A percentile compares a stretch with the other conserved stretches of the same genome.
phyloP scores from a whole-genome alignment of 1,140 invertebrate species.

The Drosophila auraria region DNA sequence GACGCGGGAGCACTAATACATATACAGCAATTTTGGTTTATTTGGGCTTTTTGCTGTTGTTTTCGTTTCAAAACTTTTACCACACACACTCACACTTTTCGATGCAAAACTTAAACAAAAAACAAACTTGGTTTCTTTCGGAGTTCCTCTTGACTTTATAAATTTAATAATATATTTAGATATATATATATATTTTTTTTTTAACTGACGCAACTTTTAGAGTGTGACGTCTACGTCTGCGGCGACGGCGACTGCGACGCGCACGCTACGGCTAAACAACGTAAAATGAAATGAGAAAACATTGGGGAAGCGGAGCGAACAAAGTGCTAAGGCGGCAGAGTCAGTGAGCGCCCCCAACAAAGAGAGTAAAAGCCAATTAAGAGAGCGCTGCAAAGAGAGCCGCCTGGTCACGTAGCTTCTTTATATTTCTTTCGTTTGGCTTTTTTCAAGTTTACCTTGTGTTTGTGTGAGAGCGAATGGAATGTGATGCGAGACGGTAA shows the following conservation, averaged over 20 bases:
- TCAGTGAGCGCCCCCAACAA: slow-evolving; percentile 7
- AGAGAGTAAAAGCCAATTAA: not conserved
- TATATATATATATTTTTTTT: slow-evolving; percentile 20
- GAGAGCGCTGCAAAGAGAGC: slow-evolving; percentile 22
- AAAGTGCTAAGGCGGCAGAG: slow-evolving; percentile 51
- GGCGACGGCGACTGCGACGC: slow-evolving; percentile 62
- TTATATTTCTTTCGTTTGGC: slow-evolving; percentile 9
- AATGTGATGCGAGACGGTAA: slow-evolving; percentile 27
- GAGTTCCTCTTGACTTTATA: slow-evolving; percentile 10
- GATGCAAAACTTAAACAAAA: slow-evolving; percentile 39
- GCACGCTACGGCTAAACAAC: slow-evolving; percentile 76
- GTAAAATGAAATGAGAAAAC: slow-evolving; percentile 70
- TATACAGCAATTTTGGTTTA: slow-evolving; percentile 12
- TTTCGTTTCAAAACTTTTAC: slow-evolving; percentile 10
- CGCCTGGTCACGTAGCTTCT: slow-evolving; percentile 20
- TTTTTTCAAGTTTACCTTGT: slow-evolving; percentile 20
- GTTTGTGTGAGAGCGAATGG: slow-evolving; percentile 26
- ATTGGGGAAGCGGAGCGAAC: slow-evolving; percentile 49
- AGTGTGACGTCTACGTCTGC: slow-evolving; percentile 71
- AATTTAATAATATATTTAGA: slow-evolving; percentile 14
- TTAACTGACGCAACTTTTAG: slow-evolving; percentile 73
- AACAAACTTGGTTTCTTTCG: slow-evolving; percentile 7
- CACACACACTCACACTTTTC: slow-evolving; percentile 11
- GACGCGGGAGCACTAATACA: slow-evolving; percentile 23
- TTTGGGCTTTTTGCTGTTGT: slow-evolving; percentile 9